phyloP scores from a whole-genome alignment of 2,888 invertebrate genomes.

The Conistra vaccinii region DNA sequence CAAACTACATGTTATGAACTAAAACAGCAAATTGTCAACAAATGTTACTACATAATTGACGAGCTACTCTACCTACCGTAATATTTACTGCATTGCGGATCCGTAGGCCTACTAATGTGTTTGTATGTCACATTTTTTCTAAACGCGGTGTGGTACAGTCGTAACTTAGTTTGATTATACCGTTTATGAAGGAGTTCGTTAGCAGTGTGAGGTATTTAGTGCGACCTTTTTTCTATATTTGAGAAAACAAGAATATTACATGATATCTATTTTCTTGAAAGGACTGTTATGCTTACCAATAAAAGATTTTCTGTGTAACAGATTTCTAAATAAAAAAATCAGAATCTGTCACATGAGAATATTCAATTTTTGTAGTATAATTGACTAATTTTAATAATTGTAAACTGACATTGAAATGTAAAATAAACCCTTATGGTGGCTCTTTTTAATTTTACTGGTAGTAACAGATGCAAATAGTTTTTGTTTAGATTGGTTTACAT shows the following conservation, averaged over 20 bases:
- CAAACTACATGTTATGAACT: constrained; percentile 14
- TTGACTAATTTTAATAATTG: background rate
- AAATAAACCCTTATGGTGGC: background rate
- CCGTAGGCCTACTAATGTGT: constrained; percentile 54
- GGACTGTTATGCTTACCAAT: background rate
- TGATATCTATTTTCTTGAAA: background rate
- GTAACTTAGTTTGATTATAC: constrained; percentile 38
- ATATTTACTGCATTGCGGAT: constrained; percentile 67
- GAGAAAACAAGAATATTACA: background rate
- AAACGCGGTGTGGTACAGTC: constrained; percentile 16
- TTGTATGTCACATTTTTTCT: constrained; percentile 60
- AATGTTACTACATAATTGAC: constrained; percentile 55
- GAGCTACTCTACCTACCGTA: constrained; percentile 38
- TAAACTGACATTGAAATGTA: background rate
- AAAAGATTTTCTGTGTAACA: background rate
- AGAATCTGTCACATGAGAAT: background rate
- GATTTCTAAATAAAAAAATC: background rate
- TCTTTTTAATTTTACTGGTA: too few species aligned
- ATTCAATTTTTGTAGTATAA: background rate
- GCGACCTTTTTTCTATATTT: background rate
- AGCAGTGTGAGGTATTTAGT: constrained; percentile 19
- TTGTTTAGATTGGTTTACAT: background rate
- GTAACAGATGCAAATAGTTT: background rate
- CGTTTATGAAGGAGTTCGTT: constrained; percentile 41
- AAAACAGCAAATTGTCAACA: constrained; percentile 46